Conservation (phyloP, 2,888 invertebrate genomes). For the Reticulitermes lucifugus region DNA sequence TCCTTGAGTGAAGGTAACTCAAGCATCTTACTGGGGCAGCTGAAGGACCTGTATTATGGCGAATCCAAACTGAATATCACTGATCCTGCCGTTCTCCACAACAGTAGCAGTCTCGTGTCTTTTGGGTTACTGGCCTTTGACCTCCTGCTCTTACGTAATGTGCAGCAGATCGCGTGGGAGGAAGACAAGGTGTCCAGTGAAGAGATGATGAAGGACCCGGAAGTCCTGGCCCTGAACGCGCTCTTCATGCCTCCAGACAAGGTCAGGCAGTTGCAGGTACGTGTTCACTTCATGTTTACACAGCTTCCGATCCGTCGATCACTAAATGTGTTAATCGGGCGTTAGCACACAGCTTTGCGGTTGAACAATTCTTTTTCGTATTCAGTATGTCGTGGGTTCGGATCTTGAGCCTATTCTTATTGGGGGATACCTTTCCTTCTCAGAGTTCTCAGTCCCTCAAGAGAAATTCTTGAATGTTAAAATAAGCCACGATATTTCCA, state of each 20-base stretch:
- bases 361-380: too few relatives aligned
- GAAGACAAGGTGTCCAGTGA: slow-evolving; percentile 65
- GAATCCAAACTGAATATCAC: slow-evolving; percentile 59
- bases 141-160: slow-evolving; percentile 69
- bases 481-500: not conserved
- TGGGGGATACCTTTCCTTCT: too few relatives aligned
- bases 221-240: slow-evolving; percentile 70
- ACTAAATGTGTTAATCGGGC: too few relatives aligned
- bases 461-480: too few relatives aligned
- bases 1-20: slow-evolving; percentile 67
- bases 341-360: too few relatives aligned
- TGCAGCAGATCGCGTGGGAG: slow-evolving; percentile 70
- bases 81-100: slow-evolving; percentile 61
- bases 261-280: slow-evolving; percentile 55
- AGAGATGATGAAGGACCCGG: slow-evolving; percentile 68
- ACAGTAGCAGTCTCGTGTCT: slow-evolving; percentile 67
- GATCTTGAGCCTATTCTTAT: too few relatives aligned
- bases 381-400: too few relatives aligned
- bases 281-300: not conserved
- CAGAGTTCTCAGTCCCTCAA: too few relatives aligned
- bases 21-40: slow-evolving; percentile 65
- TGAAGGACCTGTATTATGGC: slow-evolving; percentile 68
- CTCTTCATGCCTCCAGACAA: slow-evolving; percentile 67
- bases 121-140: slow-evolving; percentile 71
- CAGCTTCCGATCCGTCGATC: too few relatives aligned